These are phyloP conservation scores for Plagodis pulveraria DNA, from an alignment of 2,888 invertebrate species.

Conservation along the genomic window DNA sequence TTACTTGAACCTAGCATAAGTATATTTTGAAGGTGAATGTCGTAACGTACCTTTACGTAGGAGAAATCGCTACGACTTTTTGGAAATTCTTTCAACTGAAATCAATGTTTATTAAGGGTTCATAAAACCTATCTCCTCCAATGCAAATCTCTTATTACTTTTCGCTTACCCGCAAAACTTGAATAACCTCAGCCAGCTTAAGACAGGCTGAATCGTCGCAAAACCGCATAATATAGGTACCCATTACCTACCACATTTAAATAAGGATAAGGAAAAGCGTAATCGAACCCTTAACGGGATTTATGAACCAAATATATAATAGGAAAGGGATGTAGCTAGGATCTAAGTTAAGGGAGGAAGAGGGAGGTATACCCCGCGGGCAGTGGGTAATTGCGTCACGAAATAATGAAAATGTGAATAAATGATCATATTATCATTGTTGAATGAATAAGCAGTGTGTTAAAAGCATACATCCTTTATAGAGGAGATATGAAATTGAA, in stretches of 20 bases:
- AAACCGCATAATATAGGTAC: constrained; percentile 43
- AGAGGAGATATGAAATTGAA: no score
- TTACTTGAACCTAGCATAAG: no score
- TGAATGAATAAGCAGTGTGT: no score
- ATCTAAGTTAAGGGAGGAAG: not conserved
- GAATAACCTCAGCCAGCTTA: constrained; percentile 22
- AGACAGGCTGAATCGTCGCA: constrained; percentile 42
- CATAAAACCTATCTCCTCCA: not conserved
- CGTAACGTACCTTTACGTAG: no score
- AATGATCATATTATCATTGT: no score
- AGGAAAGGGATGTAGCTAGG: constrained; percentile 33
- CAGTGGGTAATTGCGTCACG: not conserved
- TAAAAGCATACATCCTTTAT: no score
- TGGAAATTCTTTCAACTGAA: no score
- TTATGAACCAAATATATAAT: constrained; percentile 66
- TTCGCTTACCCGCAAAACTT: constrained; percentile 9
- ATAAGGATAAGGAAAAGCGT: constrained; percentile 57
- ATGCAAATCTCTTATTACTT: constrained; percentile 1
- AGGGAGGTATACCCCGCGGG: not conserved
- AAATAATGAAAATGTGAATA: no score
- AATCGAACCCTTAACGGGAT: constrained; percentile 66
- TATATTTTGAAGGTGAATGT: no score
- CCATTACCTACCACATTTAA: constrained; percentile 58
- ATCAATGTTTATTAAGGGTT: not conserved
- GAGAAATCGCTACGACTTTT: no score